A percentile compares a stretch with the other conserved stretches of the same genome.
These are phyloP conservation scores for Microcebus jonahi DNA, from an alignment of 2,113 vertebrate genomes.

Conservation along the genomic window DNA sequence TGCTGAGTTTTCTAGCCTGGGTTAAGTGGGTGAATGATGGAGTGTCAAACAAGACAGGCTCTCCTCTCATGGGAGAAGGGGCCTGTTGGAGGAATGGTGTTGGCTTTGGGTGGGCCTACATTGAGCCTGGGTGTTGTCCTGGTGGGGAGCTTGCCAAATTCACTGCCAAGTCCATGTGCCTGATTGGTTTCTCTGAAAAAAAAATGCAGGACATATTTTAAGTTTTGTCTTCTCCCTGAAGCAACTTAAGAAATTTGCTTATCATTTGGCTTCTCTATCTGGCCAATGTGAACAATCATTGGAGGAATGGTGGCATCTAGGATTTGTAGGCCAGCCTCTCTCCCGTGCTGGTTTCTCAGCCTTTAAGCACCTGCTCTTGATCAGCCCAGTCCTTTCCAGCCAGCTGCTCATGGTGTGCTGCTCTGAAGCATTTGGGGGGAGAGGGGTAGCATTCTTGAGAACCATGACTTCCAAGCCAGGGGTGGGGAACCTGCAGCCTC, in stretches of 20 bases:
- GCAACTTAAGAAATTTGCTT: neutral
- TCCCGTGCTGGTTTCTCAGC: neutral
- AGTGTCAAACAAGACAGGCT: neutral
- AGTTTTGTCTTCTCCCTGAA: conserved; percentile 15
- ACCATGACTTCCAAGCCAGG: neutral
- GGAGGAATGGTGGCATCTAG: neutral
- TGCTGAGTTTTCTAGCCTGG: conserved; percentile 4
- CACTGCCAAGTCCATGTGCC: neutral
- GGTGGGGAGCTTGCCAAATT: neutral
- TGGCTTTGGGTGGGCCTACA: neutral
- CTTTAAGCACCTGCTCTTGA: neutral
- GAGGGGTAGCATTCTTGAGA: neutral
- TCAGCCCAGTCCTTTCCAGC: neutral
- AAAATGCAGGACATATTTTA: neutral
- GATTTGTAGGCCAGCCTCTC: neutral
- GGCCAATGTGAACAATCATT: neutral
- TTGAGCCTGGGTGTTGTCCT: neutral
- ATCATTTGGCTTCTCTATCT: neutral
- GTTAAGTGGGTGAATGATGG: neutral
- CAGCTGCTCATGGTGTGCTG: neutral
- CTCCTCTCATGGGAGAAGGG: neutral
- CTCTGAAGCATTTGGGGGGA: neutral
- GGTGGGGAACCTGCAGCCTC: too few species aligned
- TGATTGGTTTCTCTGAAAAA: neutral
- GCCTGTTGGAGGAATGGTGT: neutral